phyloP scores from a whole-genome alignment of 2,888 invertebrate species.

The Proisotoma minuta region DNA sequence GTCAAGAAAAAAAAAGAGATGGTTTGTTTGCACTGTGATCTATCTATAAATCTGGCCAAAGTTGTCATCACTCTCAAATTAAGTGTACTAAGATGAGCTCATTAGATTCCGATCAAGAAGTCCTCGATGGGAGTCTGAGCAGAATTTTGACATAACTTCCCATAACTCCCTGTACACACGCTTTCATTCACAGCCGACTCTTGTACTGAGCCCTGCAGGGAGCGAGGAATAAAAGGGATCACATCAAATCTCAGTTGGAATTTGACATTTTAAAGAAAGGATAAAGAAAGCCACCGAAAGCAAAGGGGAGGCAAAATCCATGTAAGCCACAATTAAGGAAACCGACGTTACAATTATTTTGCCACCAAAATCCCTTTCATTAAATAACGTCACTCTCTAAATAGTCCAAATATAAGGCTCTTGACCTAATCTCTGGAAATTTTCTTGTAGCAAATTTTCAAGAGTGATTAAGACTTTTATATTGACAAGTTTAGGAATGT shows the following conservation, averaged over 20 bases:
- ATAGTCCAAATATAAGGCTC: too few relatives aligned
- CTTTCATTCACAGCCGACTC: neutral
- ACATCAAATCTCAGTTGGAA: neutral
- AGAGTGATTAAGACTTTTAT: neutral
- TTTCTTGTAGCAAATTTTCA: neutral
- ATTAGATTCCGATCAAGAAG: too few relatives aligned
- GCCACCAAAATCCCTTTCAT: constrained; percentile 20
- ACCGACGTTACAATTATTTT: constrained; percentile 47
- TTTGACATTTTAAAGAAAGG: constrained; percentile 1
- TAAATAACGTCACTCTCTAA: too few relatives aligned
- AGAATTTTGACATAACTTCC: too few relatives aligned
- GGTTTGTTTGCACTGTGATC: too few relatives aligned
- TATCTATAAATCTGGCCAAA: too few relatives aligned
- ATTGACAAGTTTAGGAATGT: constrained; percentile 3
- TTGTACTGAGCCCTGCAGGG: neutral
- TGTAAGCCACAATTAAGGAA: constrained; percentile 47
- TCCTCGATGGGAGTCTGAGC: too few relatives aligned
- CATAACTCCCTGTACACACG: too few relatives aligned
- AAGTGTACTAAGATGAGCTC: too few relatives aligned
- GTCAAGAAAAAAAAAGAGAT: too few relatives aligned
- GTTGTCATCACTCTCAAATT: too few relatives aligned
- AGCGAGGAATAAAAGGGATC: neutral
- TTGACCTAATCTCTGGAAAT: too few relatives aligned
- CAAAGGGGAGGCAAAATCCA: constrained; percentile 20
- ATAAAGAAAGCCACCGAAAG: constrained; percentile 9